Evolutionary conservation across 2,797 vertebrate species (phyloP), one percentile per base, ranked within the genome.

Genomic region (Cossypha caffra): DNA sequence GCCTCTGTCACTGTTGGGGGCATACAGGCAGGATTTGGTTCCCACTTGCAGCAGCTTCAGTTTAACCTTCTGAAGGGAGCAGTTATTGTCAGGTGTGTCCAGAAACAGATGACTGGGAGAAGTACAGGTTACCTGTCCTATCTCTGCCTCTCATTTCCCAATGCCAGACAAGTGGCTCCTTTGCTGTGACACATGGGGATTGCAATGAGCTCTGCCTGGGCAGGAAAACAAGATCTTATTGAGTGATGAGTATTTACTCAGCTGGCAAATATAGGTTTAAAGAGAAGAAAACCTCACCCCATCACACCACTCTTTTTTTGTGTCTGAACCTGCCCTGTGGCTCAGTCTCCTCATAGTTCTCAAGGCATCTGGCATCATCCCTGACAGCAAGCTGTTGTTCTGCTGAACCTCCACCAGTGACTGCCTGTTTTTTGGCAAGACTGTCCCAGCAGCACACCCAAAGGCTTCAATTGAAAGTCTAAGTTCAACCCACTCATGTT

Each of bases 401-500:
- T 58, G 51, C 40, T 59, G 38, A 51, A 14, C 66, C 38, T 86
- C 31, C 20, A 55, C n/a, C 16, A 11, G 43, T 6, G 7, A 26
- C 67, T 79, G 59, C 24, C 61, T 55, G 1, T 4, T 71, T 80
- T 42, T 78, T 61, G 45, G 29, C 16, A 9, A 7, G 38, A 17
- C 23, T 67, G 57, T 67, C 35, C 33, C 40, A 59, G 68, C 7
- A 29, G 61, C 5, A 3, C 23, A 16, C 37, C 57, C 42, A 52
- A 63, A 80, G n/a, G 23, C 48, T 48, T 57, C 80, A 13, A 1
- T 68, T 13, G 54, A 50, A 58, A 69, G 29, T 10, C 47, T n/a
- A 8, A 24, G 19, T 51, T 81, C 62, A 68, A 50, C 28, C 9
- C 0, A 0, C n/a, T 6, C 25, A 0, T 16, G 45, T 23, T 42